Evolutionary conservation across 2,888 invertebrate species (phyloP), one percentile per base, ranked within the genome.

Genomic region (Microplitis deprimator): DNA sequence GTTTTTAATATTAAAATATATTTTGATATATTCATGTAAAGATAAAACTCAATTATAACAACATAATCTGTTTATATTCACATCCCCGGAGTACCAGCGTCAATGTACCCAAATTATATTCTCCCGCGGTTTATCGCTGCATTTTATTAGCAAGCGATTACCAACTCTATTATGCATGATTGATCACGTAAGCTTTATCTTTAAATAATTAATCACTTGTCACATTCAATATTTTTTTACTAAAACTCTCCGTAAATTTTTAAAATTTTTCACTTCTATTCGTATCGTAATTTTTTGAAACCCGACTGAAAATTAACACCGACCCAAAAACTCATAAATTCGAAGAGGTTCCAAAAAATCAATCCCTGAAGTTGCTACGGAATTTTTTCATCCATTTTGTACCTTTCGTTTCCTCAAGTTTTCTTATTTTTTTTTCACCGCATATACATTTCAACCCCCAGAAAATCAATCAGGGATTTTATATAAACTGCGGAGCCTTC

Each of bases 381-480:
- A 50, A 50, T 50, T 10, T 50, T 50, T 50, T 50, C 50, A 50
- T 10, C 50, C 50, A 50, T 50, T 50, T 50, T 10, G 8, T 50
- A 8, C 50, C 13, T 50, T 50, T 50, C 50, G 13, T 50, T 50
- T 50, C 50, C 50, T 50, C 50, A 8, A 13, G 3, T 13, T 65
- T 7, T 7, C 29, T 29, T 13, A 29, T 29, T 4, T 29, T 4
- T 29, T 29, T 29, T 29, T 38, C 38, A 38, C 65, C 10, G 13
- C 65, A 29, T 38, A 29, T 10, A 29, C 29, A 50, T 50, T 50
- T 13, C 17, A 38, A 13, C 20, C 65, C 65, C 29, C 65, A 65
- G 65, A 65, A 65, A 65, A 65, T 65, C 65, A 65, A 65, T 65
- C 65, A 29, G 13, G 65, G 65, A 17, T 65, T 65, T 65, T 29